Conservation (phyloP, 1,140 invertebrate species). For the Latrodectus geometricus region DNA sequence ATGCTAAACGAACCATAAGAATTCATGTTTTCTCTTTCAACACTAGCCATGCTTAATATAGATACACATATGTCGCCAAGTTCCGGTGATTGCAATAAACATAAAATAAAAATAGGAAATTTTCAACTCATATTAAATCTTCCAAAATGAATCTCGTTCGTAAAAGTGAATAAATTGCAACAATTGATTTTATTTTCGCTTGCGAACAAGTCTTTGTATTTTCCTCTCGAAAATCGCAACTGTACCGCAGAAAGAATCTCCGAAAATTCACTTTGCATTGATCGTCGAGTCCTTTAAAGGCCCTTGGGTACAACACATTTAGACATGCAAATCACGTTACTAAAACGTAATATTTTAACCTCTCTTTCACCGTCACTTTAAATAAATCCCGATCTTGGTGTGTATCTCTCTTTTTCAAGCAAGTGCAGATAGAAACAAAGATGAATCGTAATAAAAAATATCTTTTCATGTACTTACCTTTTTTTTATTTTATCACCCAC, state of each 20-base stretch:
- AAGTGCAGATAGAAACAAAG: too few species aligned
- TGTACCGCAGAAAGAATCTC: constrained; percentile 29
- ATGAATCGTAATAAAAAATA: not conserved
- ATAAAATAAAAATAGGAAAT: not conserved
- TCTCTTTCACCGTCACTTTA: constrained; percentile 36
- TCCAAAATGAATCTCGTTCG: not conserved
- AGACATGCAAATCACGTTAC: constrained; percentile 56
- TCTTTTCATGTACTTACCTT: not conserved
- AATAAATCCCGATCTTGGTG: constrained; percentile 40
- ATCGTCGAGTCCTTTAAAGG: constrained; percentile 20
- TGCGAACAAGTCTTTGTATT: not conserved
- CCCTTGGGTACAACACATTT: constrained; percentile 49
- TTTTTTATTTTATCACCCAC: not conserved
- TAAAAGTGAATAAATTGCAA: constrained; percentile 6
- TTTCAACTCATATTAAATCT: constrained; percentile 26
- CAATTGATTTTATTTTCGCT: constrained; percentile 53
- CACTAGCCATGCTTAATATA: constrained; percentile 5
- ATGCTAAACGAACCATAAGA: constrained; percentile 13
- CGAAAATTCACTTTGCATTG: constrained; percentile 46
- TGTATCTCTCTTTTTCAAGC: too few species aligned
- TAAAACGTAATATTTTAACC: constrained; percentile 55
- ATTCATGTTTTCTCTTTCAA: not conserved
- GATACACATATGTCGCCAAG: not conserved
- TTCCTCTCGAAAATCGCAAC: constrained; percentile 28
- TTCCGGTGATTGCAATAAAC: not conserved